Base-by-base conservation (phyloP, 2,113 vertebrate species). In the Psittacula cyanocephala region DNA sequence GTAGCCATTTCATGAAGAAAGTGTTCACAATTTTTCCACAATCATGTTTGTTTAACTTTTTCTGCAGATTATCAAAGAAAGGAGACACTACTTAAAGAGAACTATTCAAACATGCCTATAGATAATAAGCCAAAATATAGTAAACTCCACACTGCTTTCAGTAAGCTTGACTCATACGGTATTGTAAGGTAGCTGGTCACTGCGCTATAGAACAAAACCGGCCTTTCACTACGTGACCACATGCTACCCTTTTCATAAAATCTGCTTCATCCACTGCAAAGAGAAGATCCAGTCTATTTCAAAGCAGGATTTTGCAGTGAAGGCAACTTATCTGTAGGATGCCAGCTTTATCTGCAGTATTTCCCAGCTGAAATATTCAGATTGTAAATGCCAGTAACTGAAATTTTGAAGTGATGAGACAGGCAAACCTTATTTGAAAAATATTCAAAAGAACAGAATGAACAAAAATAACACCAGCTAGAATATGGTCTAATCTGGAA, bases 381-480 rank as follows among this genome's bases (percentile, higher is more conserved):
- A 91, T 2, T 57, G 35, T 44, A 92, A 90, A 86, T 67, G 64
- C 64, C 50, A 71, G 49, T 86, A 74, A 96, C 60, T 78, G 43
- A 78, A 81, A 86, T 77, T 69, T 82, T 65, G 2, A 91, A 91
- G 53, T 41, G 41, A 93, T 53, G 87, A 92, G 52, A 57, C 29
- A 92, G 50, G 50, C 43, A 83, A 88, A 70, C 25, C 50, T 95
- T 94, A 96, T 81, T 92, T 76, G 70, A 89, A 96, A 97, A 91
- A 93, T 68, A 89, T 84, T 88, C 46, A 50, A 63, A 95, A 83
- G 69, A 86, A 47, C 27, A 93, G 44, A 88, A 91, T 71, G 79
- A 94, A 89, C 29, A 75, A 89, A 95, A 84, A 57, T 49, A 95
- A 53, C 70, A 69, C 50, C 46, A 82, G 74, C 46, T 17, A 92